Conservation (phyloP, 1,140 invertebrate species). For the Oryctes rhinoceros region DNA sequence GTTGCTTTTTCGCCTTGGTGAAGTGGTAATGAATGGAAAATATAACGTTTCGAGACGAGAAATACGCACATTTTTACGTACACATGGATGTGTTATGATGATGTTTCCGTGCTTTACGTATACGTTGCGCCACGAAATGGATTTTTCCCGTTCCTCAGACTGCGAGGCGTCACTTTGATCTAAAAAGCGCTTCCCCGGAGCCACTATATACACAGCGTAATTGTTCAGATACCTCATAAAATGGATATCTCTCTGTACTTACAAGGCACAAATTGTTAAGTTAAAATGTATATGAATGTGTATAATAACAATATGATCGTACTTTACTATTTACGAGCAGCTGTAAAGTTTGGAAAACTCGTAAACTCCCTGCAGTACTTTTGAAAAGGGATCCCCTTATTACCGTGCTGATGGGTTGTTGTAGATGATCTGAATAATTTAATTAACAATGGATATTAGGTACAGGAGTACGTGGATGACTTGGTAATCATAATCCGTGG, state of each 20-base stretch:
- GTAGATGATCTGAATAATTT: no score
- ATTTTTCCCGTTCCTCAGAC: not conserved
- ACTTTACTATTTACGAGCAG: not conserved
- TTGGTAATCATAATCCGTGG: no score
- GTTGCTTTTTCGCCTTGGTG: no score
- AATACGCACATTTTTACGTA: not conserved
- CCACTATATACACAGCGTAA: not conserved
- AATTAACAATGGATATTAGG: no score
- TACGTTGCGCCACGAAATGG: not conserved
- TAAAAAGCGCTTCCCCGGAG: not conserved
- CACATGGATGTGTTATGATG: not conserved
- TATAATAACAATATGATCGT: not conserved
- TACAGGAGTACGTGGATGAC: no score
- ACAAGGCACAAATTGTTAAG: not conserved
- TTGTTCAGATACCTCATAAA: not conserved
- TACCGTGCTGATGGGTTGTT: no score
- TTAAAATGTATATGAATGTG: not conserved
- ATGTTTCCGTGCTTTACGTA: not conserved
- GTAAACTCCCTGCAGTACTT: no score
- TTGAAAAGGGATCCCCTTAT: no score
- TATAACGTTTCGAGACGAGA: no score
- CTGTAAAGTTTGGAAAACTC: no score
- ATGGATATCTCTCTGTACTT: not conserved
- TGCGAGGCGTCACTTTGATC: not conserved
- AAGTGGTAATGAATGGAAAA: no score